A percentile compares a stretch with the other conserved stretches of the same genome.
Conservation (phyloP, 2,888 invertebrate genomes). For the Phengaris arion region DNA sequence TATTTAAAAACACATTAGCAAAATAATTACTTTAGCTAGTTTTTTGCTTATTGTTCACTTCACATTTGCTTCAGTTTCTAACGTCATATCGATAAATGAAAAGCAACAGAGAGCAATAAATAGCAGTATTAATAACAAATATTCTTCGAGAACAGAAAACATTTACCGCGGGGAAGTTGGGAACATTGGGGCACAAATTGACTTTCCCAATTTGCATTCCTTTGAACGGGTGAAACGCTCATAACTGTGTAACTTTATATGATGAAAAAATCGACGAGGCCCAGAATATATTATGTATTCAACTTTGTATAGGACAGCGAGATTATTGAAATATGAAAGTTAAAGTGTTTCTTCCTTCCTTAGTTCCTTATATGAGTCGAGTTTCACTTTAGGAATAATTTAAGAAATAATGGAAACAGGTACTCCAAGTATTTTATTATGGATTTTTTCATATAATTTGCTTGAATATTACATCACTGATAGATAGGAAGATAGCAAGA, state of each 20-base stretch:
- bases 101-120: neutral
- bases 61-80: neutral
- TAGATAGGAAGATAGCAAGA: too few relatives aligned
- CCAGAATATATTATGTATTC: constrained; percentile 9
- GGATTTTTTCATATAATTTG: neutral
- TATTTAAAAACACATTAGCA: too few relatives aligned
- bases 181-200: constrained; percentile 23
- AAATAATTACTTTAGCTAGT: too few relatives aligned
- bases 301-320: neutral
- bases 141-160: constrained; percentile 8
- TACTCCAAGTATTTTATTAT: neutral
- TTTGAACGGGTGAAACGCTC: constrained; percentile 21
- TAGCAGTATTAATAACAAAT: neutral
- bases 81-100: neutral
- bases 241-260: constrained; percentile 22
- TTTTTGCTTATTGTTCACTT: neutral
- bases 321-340: constrained; percentile 19
- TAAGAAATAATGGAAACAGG: neutral
- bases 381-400: neutral
- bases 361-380: neutral
- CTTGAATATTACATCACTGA: too few relatives aligned
- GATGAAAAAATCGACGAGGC: constrained; percentile 16
- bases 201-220: constrained; percentile 26
- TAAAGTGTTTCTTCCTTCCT: neutral
- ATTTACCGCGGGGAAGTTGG: neutral